phyloP scores from a whole-genome alignment of 2,113 vertebrate species.

The Hypocryptadius cinnamomeus region DNA sequence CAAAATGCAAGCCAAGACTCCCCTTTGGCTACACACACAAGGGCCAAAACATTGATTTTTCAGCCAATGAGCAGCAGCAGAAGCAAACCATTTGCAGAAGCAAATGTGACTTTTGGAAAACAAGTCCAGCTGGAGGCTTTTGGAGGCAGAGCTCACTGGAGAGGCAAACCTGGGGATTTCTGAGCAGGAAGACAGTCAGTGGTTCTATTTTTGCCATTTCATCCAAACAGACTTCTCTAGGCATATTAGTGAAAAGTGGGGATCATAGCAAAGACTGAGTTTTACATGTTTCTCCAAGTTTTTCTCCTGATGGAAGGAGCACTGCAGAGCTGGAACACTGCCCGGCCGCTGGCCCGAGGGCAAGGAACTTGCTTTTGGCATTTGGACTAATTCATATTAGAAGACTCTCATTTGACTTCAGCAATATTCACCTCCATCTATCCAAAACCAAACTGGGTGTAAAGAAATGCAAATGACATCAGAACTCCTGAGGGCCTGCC shows the following conservation, averaged over 20 bases:
- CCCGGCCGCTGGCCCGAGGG: fast-evolving
- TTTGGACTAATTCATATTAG: not conserved
- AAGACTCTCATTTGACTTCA: not conserved
- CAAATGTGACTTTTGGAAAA: not conserved
- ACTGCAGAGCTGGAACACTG: not conserved
- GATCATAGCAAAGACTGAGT: not conserved
- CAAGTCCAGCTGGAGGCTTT: not conserved
- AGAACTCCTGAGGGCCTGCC: not conserved
- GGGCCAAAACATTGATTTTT: not conserved
- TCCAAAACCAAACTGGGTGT: not conserved
- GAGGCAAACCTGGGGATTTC: not conserved
- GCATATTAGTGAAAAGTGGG: fast-evolving
- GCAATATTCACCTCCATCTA: not conserved
- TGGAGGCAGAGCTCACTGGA: not conserved
- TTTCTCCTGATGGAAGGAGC: not conserved
- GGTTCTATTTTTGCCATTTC: not conserved
- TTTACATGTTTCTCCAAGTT: not conserved
- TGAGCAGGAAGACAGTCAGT: not conserved
- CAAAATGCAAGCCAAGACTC: not conserved
- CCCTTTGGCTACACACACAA: not conserved
- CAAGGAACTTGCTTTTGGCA: not conserved
- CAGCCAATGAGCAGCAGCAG: not conserved
- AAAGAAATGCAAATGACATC: not conserved
- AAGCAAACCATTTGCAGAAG: not conserved
- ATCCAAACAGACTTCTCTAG: not conserved